Percentiles rank a stretch among this genome's conserved stretches.
phyloP scores from a whole-genome alignment of 2,113 vertebrate species.

The Nibea coibor region DNA sequence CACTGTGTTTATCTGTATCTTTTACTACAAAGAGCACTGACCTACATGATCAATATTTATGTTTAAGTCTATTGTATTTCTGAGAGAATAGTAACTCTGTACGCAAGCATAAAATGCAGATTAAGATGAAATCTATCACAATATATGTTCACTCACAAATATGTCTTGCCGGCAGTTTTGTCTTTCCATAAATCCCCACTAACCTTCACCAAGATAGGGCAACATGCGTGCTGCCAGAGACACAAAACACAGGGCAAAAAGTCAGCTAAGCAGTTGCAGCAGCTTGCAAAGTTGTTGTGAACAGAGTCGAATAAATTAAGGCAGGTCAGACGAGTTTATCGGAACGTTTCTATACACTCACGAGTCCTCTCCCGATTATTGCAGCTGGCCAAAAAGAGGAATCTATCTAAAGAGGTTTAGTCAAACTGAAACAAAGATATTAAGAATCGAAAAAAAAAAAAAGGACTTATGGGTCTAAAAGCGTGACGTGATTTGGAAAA shows the following conservation, averaged over 20 bases:
- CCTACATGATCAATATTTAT: not conserved
- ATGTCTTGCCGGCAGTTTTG: not conserved
- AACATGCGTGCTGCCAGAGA: not conserved
- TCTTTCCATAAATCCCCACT: not conserved
- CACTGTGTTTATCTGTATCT: not conserved
- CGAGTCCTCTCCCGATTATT: not conserved
- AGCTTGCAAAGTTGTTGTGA: not conserved
- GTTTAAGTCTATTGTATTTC: not conserved
- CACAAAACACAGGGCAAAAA: accelerated
- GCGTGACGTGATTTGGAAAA: not conserved
- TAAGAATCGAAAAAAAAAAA: not conserved
- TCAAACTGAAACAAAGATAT: not conserved
- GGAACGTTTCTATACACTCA: not conserved
- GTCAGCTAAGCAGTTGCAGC: not conserved
- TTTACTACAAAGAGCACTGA: not conserved
- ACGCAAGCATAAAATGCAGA: too few relatives aligned
- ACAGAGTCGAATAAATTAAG: not conserved
- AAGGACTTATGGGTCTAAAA: not conserved
- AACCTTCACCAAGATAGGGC: not conserved
- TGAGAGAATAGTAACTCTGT: not conserved
- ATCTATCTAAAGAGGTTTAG: not conserved
- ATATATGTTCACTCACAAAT: not conserved
- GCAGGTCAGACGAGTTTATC: not conserved
- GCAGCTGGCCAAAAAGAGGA: not conserved
- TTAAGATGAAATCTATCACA: not conserved